Conservation (phyloP, 2,888 invertebrate genomes). For the Athripsodes cinereus region DNA sequence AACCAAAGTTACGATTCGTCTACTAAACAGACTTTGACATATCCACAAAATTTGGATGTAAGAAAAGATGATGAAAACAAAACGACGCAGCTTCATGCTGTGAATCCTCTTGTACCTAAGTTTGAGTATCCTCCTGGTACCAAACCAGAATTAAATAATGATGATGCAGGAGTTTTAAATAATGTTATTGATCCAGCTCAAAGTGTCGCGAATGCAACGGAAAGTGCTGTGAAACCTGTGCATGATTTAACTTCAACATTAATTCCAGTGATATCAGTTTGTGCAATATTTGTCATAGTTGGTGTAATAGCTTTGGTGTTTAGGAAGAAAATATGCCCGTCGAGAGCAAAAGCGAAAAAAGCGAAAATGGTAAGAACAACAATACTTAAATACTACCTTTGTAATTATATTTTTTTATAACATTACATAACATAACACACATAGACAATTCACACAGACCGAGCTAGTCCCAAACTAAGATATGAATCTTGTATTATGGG, state of each 20-base stretch:
- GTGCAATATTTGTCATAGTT: slow-evolving; percentile 61
- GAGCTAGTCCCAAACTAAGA: no score
- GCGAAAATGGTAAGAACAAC: slow-evolving; percentile 65
- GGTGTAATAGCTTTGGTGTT: slow-evolving; percentile 63
- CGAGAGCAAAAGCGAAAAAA: slow-evolving; percentile 60
- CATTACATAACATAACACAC: no score
- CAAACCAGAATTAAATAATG: slow-evolving; percentile 10
- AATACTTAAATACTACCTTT: no score
- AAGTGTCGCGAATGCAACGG: slow-evolving; percentile 20
- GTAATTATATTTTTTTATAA: no score
- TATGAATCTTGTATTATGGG: no score
- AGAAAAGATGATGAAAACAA: slow-evolving; percentile 32
- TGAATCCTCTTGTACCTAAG: slow-evolving; percentile 20
- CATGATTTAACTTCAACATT: slow-evolving; percentile 59
- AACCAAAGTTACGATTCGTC: slow-evolving; percentile 27
- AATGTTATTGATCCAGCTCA: slow-evolving; percentile 25
- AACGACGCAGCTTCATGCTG: slow-evolving; percentile 25
- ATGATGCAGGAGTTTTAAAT: slow-evolving; percentile 7
- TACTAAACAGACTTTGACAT: slow-evolving; percentile 26
- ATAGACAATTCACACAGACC: no score
- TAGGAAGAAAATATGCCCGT: slow-evolving; percentile 61
- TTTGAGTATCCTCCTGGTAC: slow-evolving; percentile 21
- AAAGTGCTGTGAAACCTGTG: slow-evolving; percentile 39
- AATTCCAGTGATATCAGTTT: slow-evolving; percentile 65
- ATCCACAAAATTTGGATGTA: slow-evolving; percentile 25